Evolutionary conservation across 2,888 invertebrate genomes (phyloP).

Genomic region (Fragum sueziense): DNA sequence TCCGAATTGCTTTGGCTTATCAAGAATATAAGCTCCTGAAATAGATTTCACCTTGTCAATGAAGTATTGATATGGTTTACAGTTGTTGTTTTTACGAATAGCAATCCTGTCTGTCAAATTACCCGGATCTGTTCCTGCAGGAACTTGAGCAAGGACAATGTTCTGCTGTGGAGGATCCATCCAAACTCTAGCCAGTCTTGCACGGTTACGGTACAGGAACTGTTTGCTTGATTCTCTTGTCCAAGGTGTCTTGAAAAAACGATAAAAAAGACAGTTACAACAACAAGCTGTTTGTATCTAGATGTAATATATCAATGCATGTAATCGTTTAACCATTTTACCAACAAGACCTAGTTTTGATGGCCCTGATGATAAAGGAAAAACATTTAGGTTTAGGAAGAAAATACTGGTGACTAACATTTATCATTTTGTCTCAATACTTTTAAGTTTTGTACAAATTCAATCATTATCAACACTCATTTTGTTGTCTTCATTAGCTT

Average conservation of each 20-base stretch:
- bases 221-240: no score
- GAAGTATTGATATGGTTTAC: conserved; percentile 16
- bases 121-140: neutral
- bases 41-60: conserved; percentile 11
- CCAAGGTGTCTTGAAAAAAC: conserved; percentile 22
- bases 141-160: neutral
- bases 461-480: no score
- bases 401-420: no score
- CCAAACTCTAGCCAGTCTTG: conserved; percentile 6
- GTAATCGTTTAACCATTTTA: no score
- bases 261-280: no score
- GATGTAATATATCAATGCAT: neutral
- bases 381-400: no score
- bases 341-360: no score
- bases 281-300: no score
- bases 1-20: neutral
- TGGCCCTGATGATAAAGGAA: no score
- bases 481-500: no score
- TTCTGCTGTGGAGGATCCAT: neutral
- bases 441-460: no score
- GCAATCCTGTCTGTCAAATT: conserved; percentile 1
- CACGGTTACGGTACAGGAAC: neutral
- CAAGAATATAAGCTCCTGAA: neutral
- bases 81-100: conserved; percentile 11
- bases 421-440: no score